Percentiles rank a stretch among this genome's conserved stretches.
Conservation (phyloP, 2,888 invertebrate species). For the Leptinotarsa haldemani region DNA sequence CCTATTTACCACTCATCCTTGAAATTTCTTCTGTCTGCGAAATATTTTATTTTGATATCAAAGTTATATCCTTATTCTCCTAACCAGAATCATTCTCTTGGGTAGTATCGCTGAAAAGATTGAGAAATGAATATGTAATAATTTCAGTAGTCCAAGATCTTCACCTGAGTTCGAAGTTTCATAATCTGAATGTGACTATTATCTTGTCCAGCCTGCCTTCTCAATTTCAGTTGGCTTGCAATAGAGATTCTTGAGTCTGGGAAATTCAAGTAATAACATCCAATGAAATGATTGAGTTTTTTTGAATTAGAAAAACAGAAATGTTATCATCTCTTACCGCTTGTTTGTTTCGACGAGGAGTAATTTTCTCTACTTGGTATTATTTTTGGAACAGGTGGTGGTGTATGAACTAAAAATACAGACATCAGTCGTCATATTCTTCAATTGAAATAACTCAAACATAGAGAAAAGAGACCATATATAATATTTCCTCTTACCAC, state of each 20-base stretch:
- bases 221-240: neutral
- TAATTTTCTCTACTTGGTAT: neutral
- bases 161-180: slow-evolving; percentile 16
- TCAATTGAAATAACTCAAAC: slow-evolving; percentile 13
- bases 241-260: slow-evolving; percentile 3
- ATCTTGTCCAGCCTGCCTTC: slow-evolving; percentile 17
- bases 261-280: slow-evolving; percentile 11
- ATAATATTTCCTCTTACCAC: slow-evolving; percentile 16
- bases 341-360: neutral
- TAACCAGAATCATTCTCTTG: slow-evolving; percentile 9
- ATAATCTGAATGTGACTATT: slow-evolving; percentile 15
- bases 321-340: slow-evolving; percentile 6
- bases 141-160: slow-evolving; percentile 8
- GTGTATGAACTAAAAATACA: slow-evolving; percentile 18
- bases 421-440: slow-evolving; percentile 18
- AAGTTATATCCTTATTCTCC: slow-evolving; percentile 19
- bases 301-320: slow-evolving; percentile 9
- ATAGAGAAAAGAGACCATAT: neutral
- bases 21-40: slow-evolving; percentile 14
- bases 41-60: slow-evolving; percentile 16
- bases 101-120: slow-evolving; percentile 12
- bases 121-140: slow-evolving; percentile 10
- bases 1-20: slow-evolving; percentile 21
- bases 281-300: slow-evolving; percentile 8
- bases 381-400: slow-evolving; percentile 6